phyloP scores from a whole-genome alignment of 2,113 vertebrate species.

The Plecotus auritus region DNA sequence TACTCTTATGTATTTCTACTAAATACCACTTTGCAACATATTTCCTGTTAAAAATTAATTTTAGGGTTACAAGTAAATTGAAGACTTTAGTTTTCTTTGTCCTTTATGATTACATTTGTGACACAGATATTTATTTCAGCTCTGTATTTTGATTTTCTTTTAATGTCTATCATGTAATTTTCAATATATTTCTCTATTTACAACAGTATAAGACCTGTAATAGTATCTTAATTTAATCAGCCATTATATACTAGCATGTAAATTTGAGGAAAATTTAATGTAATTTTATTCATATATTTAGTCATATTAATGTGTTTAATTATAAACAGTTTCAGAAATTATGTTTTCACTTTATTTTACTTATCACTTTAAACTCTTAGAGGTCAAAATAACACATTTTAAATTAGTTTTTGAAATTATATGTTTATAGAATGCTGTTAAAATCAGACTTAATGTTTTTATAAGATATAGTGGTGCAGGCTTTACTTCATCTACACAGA shows the following conservation, averaged over 20 bases:
- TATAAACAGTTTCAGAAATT: not conserved
- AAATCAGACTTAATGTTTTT: not conserved
- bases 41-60: slow-evolving; percentile 1
- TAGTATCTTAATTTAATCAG: not conserved
- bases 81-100: not conserved
- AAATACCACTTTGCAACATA: not conserved
- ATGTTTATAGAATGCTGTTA: not conserved
- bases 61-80: not conserved
- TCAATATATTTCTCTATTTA: not conserved
- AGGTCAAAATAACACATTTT: not conserved
- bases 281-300: not conserved
- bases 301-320: not conserved
- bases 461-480: not conserved
- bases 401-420: not conserved
- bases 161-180: not conserved
- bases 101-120: not conserved
- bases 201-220: not conserved
- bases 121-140: not conserved
- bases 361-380: not conserved
- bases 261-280: not conserved
- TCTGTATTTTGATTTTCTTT: not conserved
- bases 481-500: not conserved
- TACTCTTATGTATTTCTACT: not conserved
- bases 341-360: not conserved
- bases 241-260: not conserved